Percentiles rank a stretch among this genome's conserved stretches.
Conservation (phyloP, 2,113 vertebrate genomes). For the Calyptommatus sinebrachiatus region DNA sequence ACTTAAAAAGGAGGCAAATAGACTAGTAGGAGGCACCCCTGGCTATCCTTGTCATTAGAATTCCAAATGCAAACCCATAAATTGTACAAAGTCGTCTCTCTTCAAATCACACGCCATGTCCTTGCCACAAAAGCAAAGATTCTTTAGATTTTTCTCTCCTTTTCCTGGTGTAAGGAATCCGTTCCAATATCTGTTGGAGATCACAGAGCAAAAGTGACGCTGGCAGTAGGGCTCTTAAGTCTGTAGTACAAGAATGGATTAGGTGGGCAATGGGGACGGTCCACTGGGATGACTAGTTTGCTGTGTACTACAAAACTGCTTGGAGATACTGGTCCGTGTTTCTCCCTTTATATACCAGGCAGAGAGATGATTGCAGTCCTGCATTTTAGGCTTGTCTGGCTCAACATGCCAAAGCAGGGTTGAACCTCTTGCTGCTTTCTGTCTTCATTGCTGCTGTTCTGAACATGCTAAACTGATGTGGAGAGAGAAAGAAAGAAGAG, state of each 20-base stretch:
- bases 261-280: constrained; percentile 1
- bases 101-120: constrained; percentile 26
- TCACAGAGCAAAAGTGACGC: constrained; percentile 8
- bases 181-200: constrained; percentile 19
- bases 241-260: constrained; percentile 28
- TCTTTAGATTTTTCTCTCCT: constrained; percentile 15
- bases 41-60: background rate
- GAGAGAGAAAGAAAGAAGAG: constrained; percentile 23
- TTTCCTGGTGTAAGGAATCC: constrained; percentile 11
- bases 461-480: constrained; percentile 54
- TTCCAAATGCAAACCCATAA: constrained; percentile 15
- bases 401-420: constrained; percentile 64
- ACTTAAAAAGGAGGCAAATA: background rate
- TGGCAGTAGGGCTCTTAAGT: constrained; percentile 41
- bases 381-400: constrained; percentile 52
- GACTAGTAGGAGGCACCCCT: constrained; percentile 7
- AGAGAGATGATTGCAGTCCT: constrained; percentile 66
- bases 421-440: constrained; percentile 58
- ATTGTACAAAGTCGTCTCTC: constrained; percentile 30
- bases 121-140: background rate
- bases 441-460: constrained; percentile 52
- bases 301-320: constrained; percentile 54
- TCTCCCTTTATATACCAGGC: constrained; percentile 66
- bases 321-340: constrained; percentile 59
- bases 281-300: constrained; percentile 44